Evolutionary conservation across 2,113 vertebrate genomes (phyloP).

Genomic region (Burhinus bistriatus): DNA sequence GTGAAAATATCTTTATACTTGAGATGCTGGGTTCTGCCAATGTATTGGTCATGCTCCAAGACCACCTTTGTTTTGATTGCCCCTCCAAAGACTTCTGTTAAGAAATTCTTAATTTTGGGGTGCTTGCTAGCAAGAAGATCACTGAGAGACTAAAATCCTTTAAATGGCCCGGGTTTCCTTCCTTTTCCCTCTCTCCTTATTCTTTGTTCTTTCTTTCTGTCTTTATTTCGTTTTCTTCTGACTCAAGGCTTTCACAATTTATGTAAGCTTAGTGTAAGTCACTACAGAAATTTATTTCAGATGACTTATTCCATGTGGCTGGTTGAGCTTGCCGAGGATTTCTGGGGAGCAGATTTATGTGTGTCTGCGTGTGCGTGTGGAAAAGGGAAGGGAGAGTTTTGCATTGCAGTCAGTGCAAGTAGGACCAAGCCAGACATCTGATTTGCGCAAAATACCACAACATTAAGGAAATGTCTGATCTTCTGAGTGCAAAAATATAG

Average conservation of each 20-base stretch:
- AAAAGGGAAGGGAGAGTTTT: neutral
- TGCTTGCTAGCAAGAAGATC: neutral
- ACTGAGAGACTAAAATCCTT: neutral
- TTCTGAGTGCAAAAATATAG: neutral
- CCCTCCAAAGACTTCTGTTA: neutral
- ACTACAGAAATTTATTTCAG: neutral
- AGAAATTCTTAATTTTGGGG: neutral
- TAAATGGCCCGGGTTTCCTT: rapidly evolving
- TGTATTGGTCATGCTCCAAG: neutral
- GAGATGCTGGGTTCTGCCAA: neutral
- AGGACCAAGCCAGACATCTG: neutral
- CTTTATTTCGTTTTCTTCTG: neutral
- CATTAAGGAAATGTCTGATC: neutral
- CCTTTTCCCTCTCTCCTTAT: neutral
- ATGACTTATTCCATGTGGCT: neutral
- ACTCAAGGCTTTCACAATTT: neutral
- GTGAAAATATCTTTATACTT: neutral
- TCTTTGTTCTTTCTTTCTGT: neutral
- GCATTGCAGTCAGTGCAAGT: neutral
- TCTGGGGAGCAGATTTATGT: neutral
- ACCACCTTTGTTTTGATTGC: neutral
- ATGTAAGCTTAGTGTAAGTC: neutral
- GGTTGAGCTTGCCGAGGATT: neutral
- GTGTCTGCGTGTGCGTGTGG: neutral
- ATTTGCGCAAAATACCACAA: neutral